Conservation (phyloP, 2,113 vertebrate species). For the Caranx melampygus region DNA sequence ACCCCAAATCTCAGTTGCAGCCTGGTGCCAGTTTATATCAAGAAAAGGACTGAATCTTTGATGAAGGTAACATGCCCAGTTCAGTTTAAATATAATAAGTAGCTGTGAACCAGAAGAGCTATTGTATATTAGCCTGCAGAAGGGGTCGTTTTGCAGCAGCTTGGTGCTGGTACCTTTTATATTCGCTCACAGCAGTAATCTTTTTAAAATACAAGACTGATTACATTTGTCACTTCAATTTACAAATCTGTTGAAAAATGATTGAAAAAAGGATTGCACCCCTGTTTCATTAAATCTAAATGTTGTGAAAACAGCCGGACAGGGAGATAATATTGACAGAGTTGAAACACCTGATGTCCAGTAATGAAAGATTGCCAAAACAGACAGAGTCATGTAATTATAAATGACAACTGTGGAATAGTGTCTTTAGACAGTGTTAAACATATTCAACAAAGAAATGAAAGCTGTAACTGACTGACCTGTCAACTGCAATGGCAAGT, state of each 20-base stretch:
- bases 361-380: not conserved
- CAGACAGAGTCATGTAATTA: not conserved
- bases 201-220: too few species aligned
- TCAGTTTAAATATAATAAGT: not conserved
- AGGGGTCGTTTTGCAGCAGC: not conserved
- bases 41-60: not conserved
- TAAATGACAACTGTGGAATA: not conserved
- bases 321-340: not conserved
- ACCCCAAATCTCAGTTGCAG: not conserved
- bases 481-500: slow-evolving; percentile 95
- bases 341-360: not conserved
- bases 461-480: slow-evolving; percentile 80
- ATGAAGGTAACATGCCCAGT: not conserved
- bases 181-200: too few species aligned
- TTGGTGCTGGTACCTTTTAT: not conserved
- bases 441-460: not conserved
- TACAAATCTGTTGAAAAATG: not conserved
- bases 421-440: not conserved
- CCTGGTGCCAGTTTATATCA: not conserved
- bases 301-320: not conserved
- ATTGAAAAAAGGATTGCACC: not conserved
- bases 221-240: not conserved
- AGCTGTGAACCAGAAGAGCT: not conserved
- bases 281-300: not conserved
- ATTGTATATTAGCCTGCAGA: not conserved